phyloP scores from a whole-genome alignment of 2,113 vertebrate species.

The Cervus canadensis region DNA sequence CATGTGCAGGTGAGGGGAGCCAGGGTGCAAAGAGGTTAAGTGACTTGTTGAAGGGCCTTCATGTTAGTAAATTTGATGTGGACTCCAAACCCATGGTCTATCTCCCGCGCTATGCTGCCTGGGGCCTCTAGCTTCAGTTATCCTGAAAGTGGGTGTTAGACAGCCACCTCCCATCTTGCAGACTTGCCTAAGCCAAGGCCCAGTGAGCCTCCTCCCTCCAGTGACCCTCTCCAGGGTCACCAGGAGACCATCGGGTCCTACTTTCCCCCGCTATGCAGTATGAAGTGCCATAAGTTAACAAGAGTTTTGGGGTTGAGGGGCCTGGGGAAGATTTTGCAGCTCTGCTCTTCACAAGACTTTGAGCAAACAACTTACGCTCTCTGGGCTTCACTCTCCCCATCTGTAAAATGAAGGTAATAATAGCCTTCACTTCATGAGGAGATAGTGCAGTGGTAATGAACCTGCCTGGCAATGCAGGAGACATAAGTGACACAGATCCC shows the following conservation, averaged over 20 bases:
- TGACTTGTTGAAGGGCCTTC: neutral
- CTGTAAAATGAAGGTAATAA: neutral
- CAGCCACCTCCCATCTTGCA: neutral
- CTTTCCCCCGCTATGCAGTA: neutral
- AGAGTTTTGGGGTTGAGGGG: neutral
- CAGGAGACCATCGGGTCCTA: neutral
- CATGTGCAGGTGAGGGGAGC: neutral
- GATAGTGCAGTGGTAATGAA: neutral
- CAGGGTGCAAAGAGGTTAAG: neutral
- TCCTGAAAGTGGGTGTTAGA: neutral
- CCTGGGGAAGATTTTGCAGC: neutral
- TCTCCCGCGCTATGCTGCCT: neutral
- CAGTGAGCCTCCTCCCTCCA: neutral
- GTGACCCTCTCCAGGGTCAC: neutral
- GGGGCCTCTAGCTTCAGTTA: neutral
- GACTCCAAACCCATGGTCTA: neutral
- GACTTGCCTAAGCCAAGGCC: neutral
- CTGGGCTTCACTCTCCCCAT: neutral
- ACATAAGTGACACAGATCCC: neutral
- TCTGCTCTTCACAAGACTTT: neutral
- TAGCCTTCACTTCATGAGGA: neutral
- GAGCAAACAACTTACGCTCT: neutral
- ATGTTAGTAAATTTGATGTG: neutral
- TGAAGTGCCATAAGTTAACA: neutral
- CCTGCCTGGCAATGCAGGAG: neutral